Evolutionary conservation across 2,113 vertebrate species (phyloP), one percentile per base, ranked within the genome.

Genomic region (Dolichotis patagonum): DNA sequence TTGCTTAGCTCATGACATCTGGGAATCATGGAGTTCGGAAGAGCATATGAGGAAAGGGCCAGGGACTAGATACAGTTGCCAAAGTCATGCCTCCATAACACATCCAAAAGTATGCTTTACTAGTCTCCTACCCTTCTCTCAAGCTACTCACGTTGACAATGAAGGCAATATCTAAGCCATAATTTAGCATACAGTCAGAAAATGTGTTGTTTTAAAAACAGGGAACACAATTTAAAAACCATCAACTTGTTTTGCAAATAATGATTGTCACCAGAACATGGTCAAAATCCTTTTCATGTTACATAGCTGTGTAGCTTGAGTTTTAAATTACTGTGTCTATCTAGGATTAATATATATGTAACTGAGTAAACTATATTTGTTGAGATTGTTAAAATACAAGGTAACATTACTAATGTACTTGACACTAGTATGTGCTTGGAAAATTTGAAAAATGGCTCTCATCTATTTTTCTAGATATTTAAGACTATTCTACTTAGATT

Each of bases 401-500:
- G 69, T 80, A 30, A n/a, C 41, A 2, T 69, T 88, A 38, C 28
- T 88, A 35, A 87, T 62, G 3, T 58, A 41, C 41, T 94, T 85
- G 77, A 35, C 20, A 62, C 20, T 67, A 41, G 38, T 81, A 77
- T 12, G 54, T 41, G 24, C 26, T 90, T 94, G 82, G 77, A 16
- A 97, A 94, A 93, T 95, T 88, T 52, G 56, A 69, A 69, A 88
- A 91, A 85, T 88, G 13, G 8, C 0, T 77, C 14, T 92, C 14
- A 92, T 85, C 35, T 89, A 24, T 91, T 90, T 80, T 73, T 32
- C n/a, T 52, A 86, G 41, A 93, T 60, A 80, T 28, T 96, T 91
- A 46, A 77, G 96, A 56, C 80, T 7, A 49, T 46, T 93, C 20
- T 88, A 75, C 11, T 88, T 83, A 88, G 22, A 7, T 88, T 60